Percentiles rank a stretch among this genome's conserved stretches.
phyloP scores from a whole-genome alignment of 2,797 vertebrate species.

The Hirundo rustica region DNA sequence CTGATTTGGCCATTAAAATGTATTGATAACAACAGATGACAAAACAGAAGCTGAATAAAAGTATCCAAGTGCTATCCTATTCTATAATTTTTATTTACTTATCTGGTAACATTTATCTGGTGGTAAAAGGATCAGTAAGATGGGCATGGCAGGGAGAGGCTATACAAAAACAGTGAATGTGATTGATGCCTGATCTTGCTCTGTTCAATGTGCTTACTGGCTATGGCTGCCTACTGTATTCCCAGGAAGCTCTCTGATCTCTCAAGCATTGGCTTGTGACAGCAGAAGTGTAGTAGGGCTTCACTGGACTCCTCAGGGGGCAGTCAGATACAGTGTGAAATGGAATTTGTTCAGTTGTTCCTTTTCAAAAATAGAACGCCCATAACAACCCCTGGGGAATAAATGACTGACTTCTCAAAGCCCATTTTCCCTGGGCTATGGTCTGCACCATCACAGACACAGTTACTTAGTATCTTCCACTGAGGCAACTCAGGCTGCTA shows the following conservation, averaged over 20 bases:
- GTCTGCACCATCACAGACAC: neutral
- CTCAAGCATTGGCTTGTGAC: fast-evolving
- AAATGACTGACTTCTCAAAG: neutral
- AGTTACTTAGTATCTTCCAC: neutral
- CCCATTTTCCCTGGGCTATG: neutral
- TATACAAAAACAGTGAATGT: fast-evolving
- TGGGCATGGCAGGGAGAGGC: neutral
- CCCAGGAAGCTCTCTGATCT: neutral
- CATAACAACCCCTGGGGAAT: neutral
- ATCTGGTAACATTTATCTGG: neutral
- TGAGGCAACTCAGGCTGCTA: neutral
- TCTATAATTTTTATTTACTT: neutral
- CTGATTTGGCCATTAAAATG: neutral
- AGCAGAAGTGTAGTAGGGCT: neutral
- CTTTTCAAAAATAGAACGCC: neutral
- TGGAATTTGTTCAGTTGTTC: neutral
- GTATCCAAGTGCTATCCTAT: neutral
- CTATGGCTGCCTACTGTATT: neutral
- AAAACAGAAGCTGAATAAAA: slow-evolving; percentile 1
- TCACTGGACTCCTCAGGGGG: neutral
- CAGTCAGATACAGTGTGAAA: neutral
- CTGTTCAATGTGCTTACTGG: neutral
- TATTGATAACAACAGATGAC: neutral
- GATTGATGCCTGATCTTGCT: neutral
- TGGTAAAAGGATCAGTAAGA: neutral